Base-by-base conservation (phyloP, 2,888 invertebrate species). In the Plutella xylostella region DNA sequence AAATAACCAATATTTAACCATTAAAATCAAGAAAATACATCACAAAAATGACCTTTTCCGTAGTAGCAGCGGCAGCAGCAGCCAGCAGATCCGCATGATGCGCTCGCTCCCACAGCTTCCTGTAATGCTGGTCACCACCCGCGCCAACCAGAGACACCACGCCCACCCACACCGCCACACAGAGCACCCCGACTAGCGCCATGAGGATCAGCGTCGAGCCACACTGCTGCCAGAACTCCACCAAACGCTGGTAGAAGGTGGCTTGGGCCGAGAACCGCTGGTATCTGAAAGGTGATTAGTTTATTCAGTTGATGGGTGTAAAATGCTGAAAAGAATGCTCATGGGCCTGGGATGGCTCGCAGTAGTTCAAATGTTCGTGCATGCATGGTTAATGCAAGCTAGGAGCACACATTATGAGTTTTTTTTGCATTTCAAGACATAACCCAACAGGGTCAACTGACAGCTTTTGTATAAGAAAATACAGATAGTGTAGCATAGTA, bases 121-220 rank as follows among this genome's bases (percentile, higher is more conserved):
- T 82, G 57, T 85, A 84, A 50, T 80, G 83, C 45, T 77, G 78
- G 45, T 84, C 84, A 0, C 73, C 80, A 79, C 83, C 63, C 0
- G 76, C 77, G 0, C 77, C 78, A 1, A 83, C 59, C 7, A 73
- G 1, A 77, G 76, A n/a, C 71, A 70, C 5, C 80, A 77, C 0
- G 72, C 74, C 78, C 82, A 80, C 79, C 79, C 43, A 84, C 0
- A 67, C 76, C 2, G 60, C 77, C 0, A 76, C 63, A 46, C 74
- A 76, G 17, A 84, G 58, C 17, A 65, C 72, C 22, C 70, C 71
- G 7, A 82, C 65, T 3, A 83, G 51, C 2, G 61, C 63, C 19
- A 75, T 56, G 1, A 74, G 71, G 46, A 82, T 48, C 56, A 77
- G 60, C 0, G 78, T 73, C 0, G 80, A 73, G 1, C 74, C 72